Percentiles rank a stretch among this genome's conserved stretches.
Evolutionary conservation across 2,888 invertebrate genomes (phyloP).

Genomic region (Leptinotarsa haldemani): DNA sequence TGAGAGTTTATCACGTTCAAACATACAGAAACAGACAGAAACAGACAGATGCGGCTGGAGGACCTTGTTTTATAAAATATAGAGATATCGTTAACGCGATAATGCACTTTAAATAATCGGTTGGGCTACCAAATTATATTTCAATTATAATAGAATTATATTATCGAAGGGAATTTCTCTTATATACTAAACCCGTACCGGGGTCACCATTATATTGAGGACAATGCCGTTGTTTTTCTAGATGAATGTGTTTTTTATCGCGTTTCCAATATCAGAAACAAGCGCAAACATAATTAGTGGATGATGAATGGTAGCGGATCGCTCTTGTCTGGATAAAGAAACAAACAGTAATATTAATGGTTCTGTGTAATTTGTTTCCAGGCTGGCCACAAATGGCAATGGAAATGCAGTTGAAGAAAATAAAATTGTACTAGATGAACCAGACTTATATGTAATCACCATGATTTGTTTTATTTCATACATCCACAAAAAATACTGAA

Average conservation of each 20-base stretch:
- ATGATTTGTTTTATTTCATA: no score
- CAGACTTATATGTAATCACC: no score
- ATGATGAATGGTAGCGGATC: slow-evolving; percentile 4
- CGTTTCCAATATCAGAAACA: slow-evolving; percentile 1
- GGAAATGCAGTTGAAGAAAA: not conserved
- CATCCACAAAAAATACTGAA: no score
- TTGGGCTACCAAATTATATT: no score
- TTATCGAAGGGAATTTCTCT: not conserved
- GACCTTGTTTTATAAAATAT: no score
- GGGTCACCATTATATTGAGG: not conserved
- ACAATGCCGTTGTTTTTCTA: not conserved
- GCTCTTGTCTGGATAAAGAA: not conserved
- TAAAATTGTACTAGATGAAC: not conserved
- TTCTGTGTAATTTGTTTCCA: not conserved
- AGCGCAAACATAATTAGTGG: slow-evolving; percentile 6
- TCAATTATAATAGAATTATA: no score
- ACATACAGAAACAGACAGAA: no score
- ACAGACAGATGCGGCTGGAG: no score
- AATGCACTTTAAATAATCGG: no score
- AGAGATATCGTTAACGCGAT: no score
- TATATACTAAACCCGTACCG: not conserved
- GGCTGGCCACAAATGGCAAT: not conserved
- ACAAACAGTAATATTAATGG: not conserved
- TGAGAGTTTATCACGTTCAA: no score
- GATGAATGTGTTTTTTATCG: slow-evolving; percentile 8